These are phyloP conservation scores for Globicephala melas DNA, from an alignment of 2,113 vertebrate species.

Conservation along the genomic window DNA sequence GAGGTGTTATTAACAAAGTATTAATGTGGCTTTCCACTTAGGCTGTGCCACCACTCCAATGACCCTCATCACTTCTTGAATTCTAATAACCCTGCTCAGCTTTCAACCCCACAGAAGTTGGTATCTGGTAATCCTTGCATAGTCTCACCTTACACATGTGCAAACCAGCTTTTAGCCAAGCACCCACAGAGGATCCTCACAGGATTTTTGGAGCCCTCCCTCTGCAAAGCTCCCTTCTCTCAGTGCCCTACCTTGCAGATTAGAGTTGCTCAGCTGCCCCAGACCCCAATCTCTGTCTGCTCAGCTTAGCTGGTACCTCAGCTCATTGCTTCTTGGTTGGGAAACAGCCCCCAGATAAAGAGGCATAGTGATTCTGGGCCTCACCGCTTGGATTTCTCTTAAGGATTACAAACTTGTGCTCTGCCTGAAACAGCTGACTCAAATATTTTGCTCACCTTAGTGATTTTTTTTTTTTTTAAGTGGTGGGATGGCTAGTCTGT, in stretches of 20 bases:
- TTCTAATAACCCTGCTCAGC: background rate
- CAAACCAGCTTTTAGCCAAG: background rate
- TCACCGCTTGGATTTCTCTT: background rate
- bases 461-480: background rate
- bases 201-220: background rate
- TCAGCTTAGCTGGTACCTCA: background rate
- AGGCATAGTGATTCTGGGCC: background rate
- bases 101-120: background rate
- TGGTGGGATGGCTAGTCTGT: background rate
- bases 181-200: background rate
- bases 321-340: background rate
- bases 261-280: background rate
- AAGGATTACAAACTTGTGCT: background rate
- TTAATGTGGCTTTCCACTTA: background rate
- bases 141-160: background rate
- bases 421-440: background rate
- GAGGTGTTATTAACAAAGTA: background rate
- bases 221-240: background rate
- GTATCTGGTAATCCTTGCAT: background rate
- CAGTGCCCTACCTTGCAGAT: background rate
- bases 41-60: background rate
- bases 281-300: background rate
- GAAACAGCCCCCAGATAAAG: background rate
- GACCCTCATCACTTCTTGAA: background rate
- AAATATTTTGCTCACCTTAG: background rate